Conservation (phyloP, 2,888 invertebrate species). For the Lasius platythorax region DNA sequence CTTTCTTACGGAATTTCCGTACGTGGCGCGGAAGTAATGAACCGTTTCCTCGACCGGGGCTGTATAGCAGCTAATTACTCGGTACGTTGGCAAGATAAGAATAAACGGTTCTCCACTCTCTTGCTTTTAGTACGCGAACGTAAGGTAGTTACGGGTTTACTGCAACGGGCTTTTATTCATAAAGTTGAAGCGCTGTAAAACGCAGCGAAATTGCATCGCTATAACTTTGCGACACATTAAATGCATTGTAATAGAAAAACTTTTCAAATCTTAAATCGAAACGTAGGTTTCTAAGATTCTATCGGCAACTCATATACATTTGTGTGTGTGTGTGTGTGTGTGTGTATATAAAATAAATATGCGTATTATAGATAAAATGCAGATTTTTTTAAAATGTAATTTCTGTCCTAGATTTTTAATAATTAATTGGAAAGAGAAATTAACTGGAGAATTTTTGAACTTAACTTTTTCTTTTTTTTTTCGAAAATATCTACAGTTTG, state of each 20-base stretch:
- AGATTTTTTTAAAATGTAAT: neutral
- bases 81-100: constrained; percentile 26
- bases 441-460: neutral
- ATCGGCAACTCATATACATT: neutral
- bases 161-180: constrained; percentile 10
- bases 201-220: neutral
- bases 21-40: constrained; percentile 21
- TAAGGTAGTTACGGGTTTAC: constrained; percentile 10
- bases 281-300: neutral
- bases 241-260: constrained; percentile 1
- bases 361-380: neutral
- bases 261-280: neutral
- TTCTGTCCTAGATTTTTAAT: neutral
- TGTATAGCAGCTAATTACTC: constrained; percentile 12
- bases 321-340: neutral
- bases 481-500: neutral
- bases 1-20: constrained; percentile 28
- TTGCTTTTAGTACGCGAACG: constrained; percentile 24
- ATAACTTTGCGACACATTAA: constrained; percentile 10
- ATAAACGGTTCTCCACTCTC: constrained; percentile 25
- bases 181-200: constrained; percentile 12
- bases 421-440: neutral
- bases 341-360: neutral
- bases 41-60: constrained; percentile 28
- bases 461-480: neutral